Evolutionary conservation across 2,113 vertebrate genomes (phyloP), one percentile per base, ranked within the genome.

Genomic region (Antidorcas marsupialis): DNA sequence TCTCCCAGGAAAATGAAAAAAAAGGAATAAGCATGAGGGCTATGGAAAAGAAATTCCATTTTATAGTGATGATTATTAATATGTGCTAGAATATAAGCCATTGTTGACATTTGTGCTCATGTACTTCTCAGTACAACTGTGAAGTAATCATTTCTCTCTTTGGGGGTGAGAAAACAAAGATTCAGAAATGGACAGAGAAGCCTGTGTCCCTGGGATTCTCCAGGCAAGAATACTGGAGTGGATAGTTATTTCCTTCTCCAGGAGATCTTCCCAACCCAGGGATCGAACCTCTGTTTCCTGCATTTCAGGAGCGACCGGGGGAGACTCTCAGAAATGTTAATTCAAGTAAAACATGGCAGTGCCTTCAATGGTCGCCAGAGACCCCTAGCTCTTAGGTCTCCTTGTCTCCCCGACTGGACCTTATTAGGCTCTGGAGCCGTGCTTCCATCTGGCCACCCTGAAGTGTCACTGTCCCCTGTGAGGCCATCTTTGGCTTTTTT

Each of bases 401-500:
- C 50, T 43, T 11, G 39, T 82, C 27, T 52, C 21, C 6, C 33
- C 7, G 1, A 28, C 30, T 89, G 25, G 39, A 30, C 52, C 13
- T 43, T 7, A 28, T 27, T 5, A 17, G 50, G 33, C 62, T 79
- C 52, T 59, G 15, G 7, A 39, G 27, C 12, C 53, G 5, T 36
- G 16, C 19, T 90, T 78, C 86, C 89, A 5, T 39, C 30, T 81
- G 83, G 15, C 86, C 55, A 64, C 15, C 36, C 11, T 55, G 76
- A 62, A 25, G 55, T 85, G 21, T 74, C 45, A 3, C 33, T 36
- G 2, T 43, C 76, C 19, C 3, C 79, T 60, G 7, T 8, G 43
- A 71, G 60, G 30, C 33, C 82, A 59, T 93, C 25, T 52, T 62
- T 94, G 94, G 52, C 47, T 94, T 87, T 92, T 9, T 84, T 52